A percentile compares a stretch with the other conserved stretches of the same genome.
phyloP scores from a whole-genome alignment of 2,113 vertebrate genomes.

The Calcarius ornatus region DNA sequence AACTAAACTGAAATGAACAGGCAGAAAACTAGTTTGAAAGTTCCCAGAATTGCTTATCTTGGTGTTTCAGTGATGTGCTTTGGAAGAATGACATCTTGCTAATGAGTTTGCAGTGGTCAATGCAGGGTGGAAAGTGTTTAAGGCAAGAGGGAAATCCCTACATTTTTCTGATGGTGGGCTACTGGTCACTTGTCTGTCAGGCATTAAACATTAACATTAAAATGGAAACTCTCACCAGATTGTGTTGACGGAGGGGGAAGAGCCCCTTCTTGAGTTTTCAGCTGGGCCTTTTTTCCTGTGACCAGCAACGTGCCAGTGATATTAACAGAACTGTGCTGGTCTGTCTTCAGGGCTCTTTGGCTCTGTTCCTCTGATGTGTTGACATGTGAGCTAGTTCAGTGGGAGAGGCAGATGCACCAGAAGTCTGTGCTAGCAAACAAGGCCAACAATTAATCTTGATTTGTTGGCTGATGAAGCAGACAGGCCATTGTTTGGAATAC shows the following conservation, averaged over 20 bases:
- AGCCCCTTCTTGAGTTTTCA: background rate
- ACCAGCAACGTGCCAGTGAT: background rate
- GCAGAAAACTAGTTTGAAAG: background rate
- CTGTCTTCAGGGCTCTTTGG: background rate
- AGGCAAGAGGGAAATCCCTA: background rate
- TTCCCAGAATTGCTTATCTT: background rate
- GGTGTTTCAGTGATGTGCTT: background rate
- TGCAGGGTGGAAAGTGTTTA: background rate
- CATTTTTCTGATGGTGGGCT: background rate
- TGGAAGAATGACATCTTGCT: background rate
- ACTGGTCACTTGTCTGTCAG: background rate
- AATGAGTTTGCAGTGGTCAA: background rate
- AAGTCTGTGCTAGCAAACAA: background rate
- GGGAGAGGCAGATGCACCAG: background rate
- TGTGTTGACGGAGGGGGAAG: background rate
- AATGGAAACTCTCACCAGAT: background rate
- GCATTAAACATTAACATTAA: background rate
- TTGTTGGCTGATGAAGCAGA: background rate
- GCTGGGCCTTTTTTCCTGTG: background rate
- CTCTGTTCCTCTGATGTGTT: background rate
- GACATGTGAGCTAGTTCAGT: background rate
- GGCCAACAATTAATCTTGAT: background rate
- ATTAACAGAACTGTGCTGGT: background rate
- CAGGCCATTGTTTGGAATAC: background rate
- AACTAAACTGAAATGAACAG: background rate